Evolutionary conservation across 2,888 invertebrate genomes (phyloP).

Genomic region (Aleiodes leptofemur): DNA sequence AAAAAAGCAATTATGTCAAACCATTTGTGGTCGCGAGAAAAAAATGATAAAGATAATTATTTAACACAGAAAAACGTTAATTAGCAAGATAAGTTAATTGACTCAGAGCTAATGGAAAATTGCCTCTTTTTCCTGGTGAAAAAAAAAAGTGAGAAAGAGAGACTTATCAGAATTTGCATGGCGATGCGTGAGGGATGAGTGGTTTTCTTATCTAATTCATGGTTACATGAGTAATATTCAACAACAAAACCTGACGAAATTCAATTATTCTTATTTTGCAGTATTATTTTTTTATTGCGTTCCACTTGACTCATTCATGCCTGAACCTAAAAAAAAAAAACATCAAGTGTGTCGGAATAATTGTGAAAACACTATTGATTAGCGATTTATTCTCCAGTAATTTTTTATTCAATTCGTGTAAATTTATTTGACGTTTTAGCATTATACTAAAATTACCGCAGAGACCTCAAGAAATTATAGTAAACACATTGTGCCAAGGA

Average conservation of each 20-base stretch:
- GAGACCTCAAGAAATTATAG: not conserved
- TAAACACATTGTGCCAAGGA: not conserved
- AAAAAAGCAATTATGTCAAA: no score
- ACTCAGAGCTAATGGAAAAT: slow-evolving; percentile 14
- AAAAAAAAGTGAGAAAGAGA: not conserved
- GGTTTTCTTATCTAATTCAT: slow-evolving; percentile 31
- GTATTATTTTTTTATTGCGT: not conserved
- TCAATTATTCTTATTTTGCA: not conserved
- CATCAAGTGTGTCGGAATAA: no score
- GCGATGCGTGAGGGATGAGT: slow-evolving; percentile 20
- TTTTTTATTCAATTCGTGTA: slow-evolving; percentile 4
- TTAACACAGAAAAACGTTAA: no score
- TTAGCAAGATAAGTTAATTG: slow-evolving; percentile 16
- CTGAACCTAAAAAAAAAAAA: no score
- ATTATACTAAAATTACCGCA: slow-evolving; percentile 6
- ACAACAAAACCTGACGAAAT: not conserved
- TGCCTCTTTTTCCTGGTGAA: not conserved
- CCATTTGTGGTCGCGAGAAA: no score
- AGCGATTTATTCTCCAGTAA: not conserved
- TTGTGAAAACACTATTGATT: not conserved
- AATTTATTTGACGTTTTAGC: not conserved
- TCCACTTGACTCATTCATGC: not conserved
- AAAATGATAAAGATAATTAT: no score
- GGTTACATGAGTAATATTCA: slow-evolving; percentile 8
- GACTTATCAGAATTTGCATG: slow-evolving; percentile 11